Percentiles rank a stretch among this genome's conserved stretches.
phyloP scores from a whole-genome alignment of 2,888 invertebrate species.

The Oscheius onirici region DNA sequence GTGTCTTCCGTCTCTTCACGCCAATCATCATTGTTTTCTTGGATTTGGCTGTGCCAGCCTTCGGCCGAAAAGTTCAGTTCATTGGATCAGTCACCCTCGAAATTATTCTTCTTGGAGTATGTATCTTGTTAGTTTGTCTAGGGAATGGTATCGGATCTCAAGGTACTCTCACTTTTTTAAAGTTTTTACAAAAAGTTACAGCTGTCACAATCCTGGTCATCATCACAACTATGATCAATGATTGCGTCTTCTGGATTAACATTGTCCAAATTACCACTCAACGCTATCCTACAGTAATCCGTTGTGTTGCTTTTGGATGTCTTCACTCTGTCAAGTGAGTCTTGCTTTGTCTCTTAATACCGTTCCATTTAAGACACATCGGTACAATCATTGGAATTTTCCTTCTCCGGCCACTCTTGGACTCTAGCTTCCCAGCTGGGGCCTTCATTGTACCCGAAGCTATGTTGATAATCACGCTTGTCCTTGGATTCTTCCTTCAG shows the following conservation, averaged over 20 bases:
- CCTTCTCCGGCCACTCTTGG: slow-evolving; percentile 59
- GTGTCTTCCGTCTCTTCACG: slow-evolving; percentile 60
- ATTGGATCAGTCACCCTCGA: slow-evolving; percentile 52
- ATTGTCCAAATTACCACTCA: slow-evolving; percentile 66
- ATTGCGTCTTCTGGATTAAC: slow-evolving; percentile 68
- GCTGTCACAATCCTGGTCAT: slow-evolving; percentile 56
- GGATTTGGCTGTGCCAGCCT: slow-evolving; percentile 58
- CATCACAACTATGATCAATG: slow-evolving; percentile 63
- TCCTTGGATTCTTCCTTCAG: slow-evolving; percentile 64
- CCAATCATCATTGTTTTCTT: slow-evolving; percentile 62
- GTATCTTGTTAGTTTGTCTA: slow-evolving; percentile 52
- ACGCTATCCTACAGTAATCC: slow-evolving; percentile 67
- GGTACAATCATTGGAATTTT: slow-evolving; percentile 63
- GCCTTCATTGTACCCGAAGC: slow-evolving; percentile 64
- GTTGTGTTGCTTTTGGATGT: slow-evolving; percentile 67
- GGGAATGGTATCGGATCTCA: slow-evolving; percentile 38
- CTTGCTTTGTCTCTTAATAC: background rate
- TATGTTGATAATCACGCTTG: slow-evolving; percentile 57
- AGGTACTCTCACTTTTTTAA: slow-evolving; percentile 1
- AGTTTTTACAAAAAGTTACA: background rate
- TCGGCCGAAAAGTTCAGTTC: slow-evolving; percentile 63
- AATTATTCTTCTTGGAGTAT: slow-evolving; percentile 50
- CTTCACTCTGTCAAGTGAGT: slow-evolving; percentile 60
- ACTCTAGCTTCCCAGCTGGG: slow-evolving; percentile 48
- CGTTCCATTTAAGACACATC: slow-evolving; percentile 53